Base-by-base conservation (phyloP, 2,888 invertebrate genomes). In the Artemia sinica region DNA sequence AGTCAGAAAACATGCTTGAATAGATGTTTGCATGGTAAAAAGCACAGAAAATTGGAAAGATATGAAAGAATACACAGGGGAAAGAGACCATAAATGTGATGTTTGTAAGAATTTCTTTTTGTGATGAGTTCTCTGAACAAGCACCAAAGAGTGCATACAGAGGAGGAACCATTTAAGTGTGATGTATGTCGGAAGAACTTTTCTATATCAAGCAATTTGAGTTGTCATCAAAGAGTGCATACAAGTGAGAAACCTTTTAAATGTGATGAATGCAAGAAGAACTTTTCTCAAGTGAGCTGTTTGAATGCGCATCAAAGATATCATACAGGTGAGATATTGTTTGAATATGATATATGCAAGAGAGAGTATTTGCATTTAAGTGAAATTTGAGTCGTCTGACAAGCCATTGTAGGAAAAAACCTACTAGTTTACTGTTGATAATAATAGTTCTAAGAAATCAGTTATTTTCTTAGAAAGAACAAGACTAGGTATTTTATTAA, bases 31-130 rank as follows among this genome's bases (percentile, higher is more conserved):
- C 41, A 41, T 41, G 2, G 41, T 41, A 5, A 41, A 41, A 41
- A 41, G 41, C 41, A 41, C 41, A 41, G 6, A 6, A 41, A 41
- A 41, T 41, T 41, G 41, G 41, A 41, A 41, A 41, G 41, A 41
- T 6, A 0, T 6, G 3, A 41, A 41, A 41, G 41, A 41, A 41
- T 41, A 69, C 69, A 14, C 41, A 65, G 13, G 51, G 28, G 14
- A 69, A 69, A 52, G 41, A 41, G 41, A 41, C 6, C 41, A 48
- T 70, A 49, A 69, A 12, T 70, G 69, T 50, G 14, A 51, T 8
- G 50, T 70, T 50, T 70, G 70, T 65, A 4, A 48, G 18, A 41
- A n/a, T 48, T 18, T n/a, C 69, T 70, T 69, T 49, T 69, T n/a
- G 18, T 58, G 50, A 14, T 49, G 28, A 12, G 28, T 18, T 70